A percentile compares a stretch with the other conserved stretches of the same genome.
Conservation (phyloP, 2,113 vertebrate genomes). For the Calyptomena viridis region DNA sequence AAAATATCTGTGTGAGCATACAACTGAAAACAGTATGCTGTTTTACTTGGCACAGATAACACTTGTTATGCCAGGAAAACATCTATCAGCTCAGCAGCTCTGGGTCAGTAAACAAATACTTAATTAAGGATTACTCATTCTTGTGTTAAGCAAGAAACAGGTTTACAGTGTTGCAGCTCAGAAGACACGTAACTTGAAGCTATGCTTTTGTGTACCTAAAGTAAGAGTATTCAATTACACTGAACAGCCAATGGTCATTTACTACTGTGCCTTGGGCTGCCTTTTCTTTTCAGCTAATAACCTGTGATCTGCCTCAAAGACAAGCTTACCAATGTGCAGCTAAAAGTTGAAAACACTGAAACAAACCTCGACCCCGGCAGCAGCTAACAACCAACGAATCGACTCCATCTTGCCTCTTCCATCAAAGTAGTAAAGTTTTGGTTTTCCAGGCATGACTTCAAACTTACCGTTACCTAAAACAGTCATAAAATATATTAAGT, state of each 20-base stretch:
- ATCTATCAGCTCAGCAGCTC: background rate
- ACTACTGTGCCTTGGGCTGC: background rate
- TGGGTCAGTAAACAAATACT: background rate
- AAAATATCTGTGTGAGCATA: background rate
- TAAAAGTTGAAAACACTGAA: background rate
- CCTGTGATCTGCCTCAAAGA: background rate
- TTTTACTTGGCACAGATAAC: background rate
- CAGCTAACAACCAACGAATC: conserved; percentile 83
- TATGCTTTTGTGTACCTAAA: background rate
- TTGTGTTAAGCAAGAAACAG: background rate
- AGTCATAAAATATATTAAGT: background rate
- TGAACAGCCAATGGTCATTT: background rate
- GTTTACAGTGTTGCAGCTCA: background rate
- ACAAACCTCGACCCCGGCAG: conserved; percentile 80
- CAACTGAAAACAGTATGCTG: background rate
- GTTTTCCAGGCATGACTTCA: conserved; percentile 77
- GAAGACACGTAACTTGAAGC: background rate
- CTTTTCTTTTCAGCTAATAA: background rate
- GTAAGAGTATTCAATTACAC: background rate
- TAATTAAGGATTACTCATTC: background rate
- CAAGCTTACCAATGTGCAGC: background rate
- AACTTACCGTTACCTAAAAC: conserved; percentile 5
- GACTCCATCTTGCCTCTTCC: conserved; percentile 93
- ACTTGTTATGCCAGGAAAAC: background rate
- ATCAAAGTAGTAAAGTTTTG: conserved; percentile 82